Evolutionary conservation across 1,140 invertebrate species (phyloP), one percentile per base, ranked within the genome.

Genomic region (Temnothorax curvispinosus): DNA sequence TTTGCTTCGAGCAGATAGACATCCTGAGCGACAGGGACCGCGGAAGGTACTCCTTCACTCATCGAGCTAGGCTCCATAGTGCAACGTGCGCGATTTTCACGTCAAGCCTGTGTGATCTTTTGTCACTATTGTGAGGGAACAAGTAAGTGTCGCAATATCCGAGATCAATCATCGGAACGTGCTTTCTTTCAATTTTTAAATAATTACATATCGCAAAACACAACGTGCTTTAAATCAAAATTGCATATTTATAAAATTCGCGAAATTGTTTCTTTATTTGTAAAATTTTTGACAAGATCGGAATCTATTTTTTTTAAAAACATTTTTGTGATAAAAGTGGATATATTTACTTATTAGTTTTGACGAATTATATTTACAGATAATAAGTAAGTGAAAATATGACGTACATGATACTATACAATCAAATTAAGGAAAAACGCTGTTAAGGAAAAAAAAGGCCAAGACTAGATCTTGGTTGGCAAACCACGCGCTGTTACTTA

Each of bases 1-100:
- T 54, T 27, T 65, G 47, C 38, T 75, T 50, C 60, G 21, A 38
- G 21, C 52, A 72, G 87, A 74, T 58, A 78, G 54, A 85, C n/a
- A 44, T 35, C n/a, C 9, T 58, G 5, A 71, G 21, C 38, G 78
- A 54, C 64, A 32, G 15, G 11, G 77, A 77, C 32, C 32, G 81
- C 47, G 13, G 47, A 78, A 85, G 60, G 21, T 76, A 32, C 6
- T 27, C 62, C 78, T 50, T 60, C 32, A 75, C 9, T 74, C 52
- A 2, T 60, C 69, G 11, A 50, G 38, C 21, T 82, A 13, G 9
- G 38, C 21, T 60, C 11, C 13, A 7, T 32, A 52, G 41, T 38
- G 52, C 35, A 64, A 52, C 27, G 27, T 27, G 41, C n/a, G 18
- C 15, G 21, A 56, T 27, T 60, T 50, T 74, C 0, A 35, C 69